Base-by-base conservation (phyloP, 2,113 vertebrate genomes). In the Nannobrachium achirus region DNA sequence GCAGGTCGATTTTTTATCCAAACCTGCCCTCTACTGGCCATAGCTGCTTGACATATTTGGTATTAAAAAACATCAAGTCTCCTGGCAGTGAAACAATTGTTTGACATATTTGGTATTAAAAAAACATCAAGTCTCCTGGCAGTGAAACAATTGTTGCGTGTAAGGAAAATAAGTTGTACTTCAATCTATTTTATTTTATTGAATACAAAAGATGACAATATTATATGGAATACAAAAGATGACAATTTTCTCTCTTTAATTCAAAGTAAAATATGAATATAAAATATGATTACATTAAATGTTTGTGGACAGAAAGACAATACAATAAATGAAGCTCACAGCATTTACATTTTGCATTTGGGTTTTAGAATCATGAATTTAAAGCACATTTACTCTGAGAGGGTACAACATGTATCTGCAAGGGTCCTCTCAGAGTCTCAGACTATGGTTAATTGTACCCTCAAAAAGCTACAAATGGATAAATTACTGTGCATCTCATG, bases 281-380 rank as follows among this genome's bases (percentile, higher is more conserved):
- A 81, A 84, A 84, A 81, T 76, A 48, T n/a, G 45, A 74, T 78
- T 72, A n/a, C 73, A 76, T 70, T 71, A 25, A 58, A 63, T 66
- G 71, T 15, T 82, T 58, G 67, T 61, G 68, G 56, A 84, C 71
- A 76, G 19, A 13, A 69, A 62, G 66, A 66, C 55, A 71, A 53
- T 57, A 45, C 68, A 56, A 65, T 61, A n/a, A 46, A 70, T 9
- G 10, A 45, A 16, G 16, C 15, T 40, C 55, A 13, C n/a, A 76
- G 76, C 70, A 80, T 82, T 80, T 76, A 84, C 75, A 78, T 78
- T 82, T 64, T 84, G 72, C 72, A 82, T 78, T 69, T 67, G 11
- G 8, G 59, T 73, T 80, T 44, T 79, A n/a, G n/a, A n/a, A n/a
- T n/a, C n/a, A n/a, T n/a, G n/a, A n/a, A n/a, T n/a, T n/a, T n/a